These are phyloP conservation scores for Umimayanthus chanpuru DNA, from an alignment of 92 coral and sea anemone species.

Conservation along the genomic window DNA sequence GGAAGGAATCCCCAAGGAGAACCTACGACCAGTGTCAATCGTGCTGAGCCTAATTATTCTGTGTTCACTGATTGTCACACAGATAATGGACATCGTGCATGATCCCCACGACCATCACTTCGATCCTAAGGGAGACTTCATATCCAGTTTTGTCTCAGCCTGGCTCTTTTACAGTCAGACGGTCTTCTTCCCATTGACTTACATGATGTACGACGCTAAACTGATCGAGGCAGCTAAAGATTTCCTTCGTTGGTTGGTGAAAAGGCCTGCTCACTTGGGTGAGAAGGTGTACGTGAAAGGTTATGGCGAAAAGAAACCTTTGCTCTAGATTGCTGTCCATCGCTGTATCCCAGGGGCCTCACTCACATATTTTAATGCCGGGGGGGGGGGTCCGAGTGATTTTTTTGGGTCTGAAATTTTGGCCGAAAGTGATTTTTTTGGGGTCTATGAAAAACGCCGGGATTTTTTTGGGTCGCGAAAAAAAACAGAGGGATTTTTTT, in stretches of 20 bases:
- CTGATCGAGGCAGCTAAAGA: not conserved
- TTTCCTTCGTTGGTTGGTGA: not conserved
- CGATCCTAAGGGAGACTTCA: not conserved
- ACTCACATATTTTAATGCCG: no score
- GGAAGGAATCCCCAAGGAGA: not conserved
- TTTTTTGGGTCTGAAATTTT: no score
- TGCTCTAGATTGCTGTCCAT: not conserved
- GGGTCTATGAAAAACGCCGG: no score
- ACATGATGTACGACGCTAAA: not conserved
- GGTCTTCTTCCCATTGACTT: slow-evolving; percentile 18
- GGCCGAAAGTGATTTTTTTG: no score
- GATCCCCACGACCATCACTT: not conserved
- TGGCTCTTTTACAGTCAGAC: slow-evolving; percentile 27
- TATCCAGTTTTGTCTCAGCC: not conserved
- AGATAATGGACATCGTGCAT: not conserved
- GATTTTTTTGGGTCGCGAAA: no score
- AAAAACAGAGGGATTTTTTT: no score
- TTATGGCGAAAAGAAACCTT: not conserved
- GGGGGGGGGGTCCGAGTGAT: no score
- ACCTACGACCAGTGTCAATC: not conserved
- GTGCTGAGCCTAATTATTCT: not conserved
- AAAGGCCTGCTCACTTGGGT: not conserved
- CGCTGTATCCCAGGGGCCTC: no score
- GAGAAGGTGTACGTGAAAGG: not conserved
- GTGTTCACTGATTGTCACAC: not conserved